Evolutionary conservation across 1,140 invertebrate genomes (phyloP), one percentile per base, ranked within the genome.

Genomic region (Aricia agestis): DNA sequence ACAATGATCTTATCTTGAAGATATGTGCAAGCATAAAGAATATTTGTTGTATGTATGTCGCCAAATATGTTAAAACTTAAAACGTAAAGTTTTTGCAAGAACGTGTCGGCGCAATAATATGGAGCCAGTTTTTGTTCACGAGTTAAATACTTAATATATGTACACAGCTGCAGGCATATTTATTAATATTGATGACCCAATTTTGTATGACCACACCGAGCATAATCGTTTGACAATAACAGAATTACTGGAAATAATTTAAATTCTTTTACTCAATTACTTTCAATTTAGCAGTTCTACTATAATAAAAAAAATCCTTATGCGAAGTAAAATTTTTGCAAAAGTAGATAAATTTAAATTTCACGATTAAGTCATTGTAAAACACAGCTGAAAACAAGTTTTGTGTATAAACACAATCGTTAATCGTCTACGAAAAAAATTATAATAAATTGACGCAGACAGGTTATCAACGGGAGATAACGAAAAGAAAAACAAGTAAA

Each of bases 371-470:
- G 59, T 61, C 7, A 11, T 63, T 10, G 9, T n/a, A 63, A 19
- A 19, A 31, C 59, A n/a, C 7, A 18, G 59, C 17, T 63, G 59
- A 63, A 63, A 18, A 31, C 59, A 19, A 31, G 17, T 19, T 63
- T 63, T 32, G 25, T 58, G 67, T 70, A 57, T 52, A 70, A 52
- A 66, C 45, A 52, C 45, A 52, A 52, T 52, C 45, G 9, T 52
- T 52, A 10, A 69, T 31, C 11, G 57, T 58, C 15, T 41, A 66
- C 15, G 36, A 66, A 66, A 32, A 52, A 74, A 71, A 71, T 72
- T 73, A 78, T 67, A 77, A 59, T 69, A 74, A 57, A 74, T 74
- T 76, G 74, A 78, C 73, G 76, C 78, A 71, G 73, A 32, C 59
- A 32, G 72, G 59, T 72, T 78, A 75, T 76, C 70, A 67, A 2